Evolutionary conservation across 2,113 vertebrate species (phyloP), one percentile per base, ranked within the genome.

Genomic region (Aspidoscelis tigris): DNA sequence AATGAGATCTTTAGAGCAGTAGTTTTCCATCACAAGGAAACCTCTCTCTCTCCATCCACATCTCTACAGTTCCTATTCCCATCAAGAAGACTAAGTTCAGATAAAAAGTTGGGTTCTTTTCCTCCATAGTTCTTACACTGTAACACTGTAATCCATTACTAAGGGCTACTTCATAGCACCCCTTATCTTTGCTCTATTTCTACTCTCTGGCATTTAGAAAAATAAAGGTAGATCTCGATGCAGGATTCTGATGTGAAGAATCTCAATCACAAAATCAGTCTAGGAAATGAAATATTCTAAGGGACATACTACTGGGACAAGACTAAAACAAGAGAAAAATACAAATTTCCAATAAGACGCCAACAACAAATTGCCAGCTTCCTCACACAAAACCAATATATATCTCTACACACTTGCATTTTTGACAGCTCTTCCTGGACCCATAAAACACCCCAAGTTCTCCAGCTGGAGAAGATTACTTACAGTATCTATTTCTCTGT

Each of bases 321-420:
- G 84, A 82, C 58, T 80, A 86, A 78, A 88, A 85, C 81, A 81
- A 79, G 75, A 85, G 53, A 9, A 10, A n/a, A 87, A 44, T 72
- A 77, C 61, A 82, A 82, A 90, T 81, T 78, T 75, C 84, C 58
- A 74, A 5, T 2, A 65, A 3, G 11, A 65, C 21, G 76, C 84
- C 39, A 85, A 64, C 64, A 55, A n/a, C 78, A 86, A 82, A 44
- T n/a, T 88, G 75, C 7, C 80, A 88, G 86, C 76, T 61, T 4
- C 14, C 58, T 81, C 71, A 72, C 81, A 71, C 80, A 0, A 0
- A 82, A 80, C 33, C 33, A 76, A 89, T 18, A 33, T 0, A 69
- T 74, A 64, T 2, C 3, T 64, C 58, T 16, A 43, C 72, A 80
- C 61, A 3, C 1, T 1, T 80, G 87, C 83, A 61, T 65, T 75